phyloP scores from a whole-genome alignment of 1,140 invertebrate genomes.

The Camponotus vicinus region DNA sequence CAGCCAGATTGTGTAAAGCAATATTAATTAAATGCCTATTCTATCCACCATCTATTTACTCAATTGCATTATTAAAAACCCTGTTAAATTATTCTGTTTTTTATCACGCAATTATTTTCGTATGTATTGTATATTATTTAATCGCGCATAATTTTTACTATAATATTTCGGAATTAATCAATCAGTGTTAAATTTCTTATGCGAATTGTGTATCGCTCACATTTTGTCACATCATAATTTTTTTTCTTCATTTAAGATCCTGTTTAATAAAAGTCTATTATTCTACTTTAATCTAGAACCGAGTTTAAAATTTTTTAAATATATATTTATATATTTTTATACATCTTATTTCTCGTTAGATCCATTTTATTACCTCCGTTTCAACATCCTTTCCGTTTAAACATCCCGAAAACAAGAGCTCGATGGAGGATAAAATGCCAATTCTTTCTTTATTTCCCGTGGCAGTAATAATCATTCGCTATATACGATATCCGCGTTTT shows the following conservation, averaged over 20 bases:
- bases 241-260: neutral
- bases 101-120: neutral
- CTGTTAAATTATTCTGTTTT: neutral
- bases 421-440: constrained; percentile 14
- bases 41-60: neutral
- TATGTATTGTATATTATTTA: neutral
- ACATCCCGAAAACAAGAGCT: neutral
- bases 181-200: neutral
- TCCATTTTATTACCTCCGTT: neutral
- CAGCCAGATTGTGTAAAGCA: constrained; percentile 22
- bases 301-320: no score
- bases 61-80: neutral
- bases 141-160: neutral
- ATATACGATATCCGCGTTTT: neutral
- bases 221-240: neutral
- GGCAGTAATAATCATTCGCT: constrained; percentile 28
- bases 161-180: neutral
- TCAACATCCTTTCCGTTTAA: neutral
- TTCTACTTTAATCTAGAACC: neutral
- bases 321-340: neutral
- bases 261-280: neutral
- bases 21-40: constrained; percentile 11
- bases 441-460: constrained; percentile 13
- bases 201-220: neutral
- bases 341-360: neutral